These are phyloP conservation scores for Myathropa florea DNA, from an alignment of 2,888 invertebrate genomes.

Conservation along the genomic window DNA sequence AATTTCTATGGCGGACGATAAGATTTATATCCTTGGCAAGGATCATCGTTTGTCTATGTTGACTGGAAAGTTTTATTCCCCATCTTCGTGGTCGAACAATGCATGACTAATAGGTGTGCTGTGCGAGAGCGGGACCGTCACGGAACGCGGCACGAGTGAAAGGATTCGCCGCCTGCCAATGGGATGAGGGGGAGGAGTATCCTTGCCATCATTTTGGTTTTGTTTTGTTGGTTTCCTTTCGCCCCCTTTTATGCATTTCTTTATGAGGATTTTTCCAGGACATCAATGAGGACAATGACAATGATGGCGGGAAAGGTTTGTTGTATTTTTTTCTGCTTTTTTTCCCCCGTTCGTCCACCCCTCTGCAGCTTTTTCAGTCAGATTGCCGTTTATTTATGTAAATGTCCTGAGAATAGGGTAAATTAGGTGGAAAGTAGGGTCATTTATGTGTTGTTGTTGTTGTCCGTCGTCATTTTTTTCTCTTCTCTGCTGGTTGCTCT, in stretches of 20 bases:
- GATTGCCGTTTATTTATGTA: slow-evolving; percentile 69
- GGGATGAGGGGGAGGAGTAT: neutral
- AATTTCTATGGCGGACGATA: slow-evolving; percentile 55
- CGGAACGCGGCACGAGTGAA: slow-evolving; percentile 1
- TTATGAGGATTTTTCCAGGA: slow-evolving; percentile 58
- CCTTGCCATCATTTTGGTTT: slow-evolving; percentile 6
- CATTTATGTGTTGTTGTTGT: slow-evolving; percentile 63
- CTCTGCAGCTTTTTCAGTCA: slow-evolving; percentile 1
- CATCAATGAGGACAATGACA: slow-evolving; percentile 66
- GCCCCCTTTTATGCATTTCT: slow-evolving; percentile 59
- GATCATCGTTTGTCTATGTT: slow-evolving; percentile 58
- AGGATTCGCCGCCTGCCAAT: slow-evolving; percentile 42
- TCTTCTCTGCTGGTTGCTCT: neutral
- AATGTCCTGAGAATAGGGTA: slow-evolving; percentile 68
- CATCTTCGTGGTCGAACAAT: slow-evolving; percentile 29
- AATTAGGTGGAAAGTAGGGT: slow-evolving; percentile 71
- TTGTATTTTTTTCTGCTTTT: neutral
- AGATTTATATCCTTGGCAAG: slow-evolving; percentile 56
- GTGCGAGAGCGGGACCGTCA: neutral
- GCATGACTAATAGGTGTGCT: slow-evolving; percentile 54
- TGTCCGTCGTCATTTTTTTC: neutral
- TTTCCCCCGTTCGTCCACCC: neutral
- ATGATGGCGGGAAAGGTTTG: slow-evolving; percentile 26
- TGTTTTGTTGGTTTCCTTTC: neutral
- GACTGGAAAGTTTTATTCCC: slow-evolving; percentile 41